These are phyloP conservation scores for Macroglossus sobrinus DNA, from an alignment of 2,113 vertebrate genomes.

Conservation along the genomic window DNA sequence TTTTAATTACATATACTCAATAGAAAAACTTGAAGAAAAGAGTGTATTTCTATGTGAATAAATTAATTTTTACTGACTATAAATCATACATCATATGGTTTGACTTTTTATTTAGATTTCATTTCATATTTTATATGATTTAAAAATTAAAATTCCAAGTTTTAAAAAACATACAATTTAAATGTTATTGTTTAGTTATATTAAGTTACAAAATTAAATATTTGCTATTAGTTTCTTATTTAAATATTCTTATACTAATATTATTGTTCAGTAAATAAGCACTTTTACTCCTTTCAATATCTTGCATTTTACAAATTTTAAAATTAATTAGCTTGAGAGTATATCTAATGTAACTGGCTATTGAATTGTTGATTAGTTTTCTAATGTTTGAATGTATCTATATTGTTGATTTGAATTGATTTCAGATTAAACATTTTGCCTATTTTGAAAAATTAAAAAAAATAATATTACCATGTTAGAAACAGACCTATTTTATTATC, in stretches of 20 bases:
- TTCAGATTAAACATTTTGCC: not conserved
- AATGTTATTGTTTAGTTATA: not conserved
- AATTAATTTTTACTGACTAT: not conserved
- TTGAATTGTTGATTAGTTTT: not conserved
- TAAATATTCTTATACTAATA: not conserved
- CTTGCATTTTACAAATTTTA: not conserved
- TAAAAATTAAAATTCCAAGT: not conserved
- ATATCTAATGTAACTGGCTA: not conserved
- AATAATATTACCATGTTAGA: not conserved
- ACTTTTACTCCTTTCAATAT: not conserved
- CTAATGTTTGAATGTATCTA: not conserved
- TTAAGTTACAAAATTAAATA: not conserved
- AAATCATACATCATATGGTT: not conserved
- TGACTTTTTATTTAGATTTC: not conserved
- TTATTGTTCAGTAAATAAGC: not conserved
- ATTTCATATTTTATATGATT: not conserved
- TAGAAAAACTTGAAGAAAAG: not conserved
- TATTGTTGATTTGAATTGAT: not conserved
- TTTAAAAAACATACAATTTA: not conserved
- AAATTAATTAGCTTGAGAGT: not conserved
- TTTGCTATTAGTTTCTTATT: not conserved
- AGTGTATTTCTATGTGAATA: not conserved
- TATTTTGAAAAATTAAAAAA: not conserved
- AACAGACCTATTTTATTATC: not conserved
- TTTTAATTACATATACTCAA: not conserved